Base-by-base conservation (phyloP, 2,888 invertebrate species). In the Blera fallax region DNA sequence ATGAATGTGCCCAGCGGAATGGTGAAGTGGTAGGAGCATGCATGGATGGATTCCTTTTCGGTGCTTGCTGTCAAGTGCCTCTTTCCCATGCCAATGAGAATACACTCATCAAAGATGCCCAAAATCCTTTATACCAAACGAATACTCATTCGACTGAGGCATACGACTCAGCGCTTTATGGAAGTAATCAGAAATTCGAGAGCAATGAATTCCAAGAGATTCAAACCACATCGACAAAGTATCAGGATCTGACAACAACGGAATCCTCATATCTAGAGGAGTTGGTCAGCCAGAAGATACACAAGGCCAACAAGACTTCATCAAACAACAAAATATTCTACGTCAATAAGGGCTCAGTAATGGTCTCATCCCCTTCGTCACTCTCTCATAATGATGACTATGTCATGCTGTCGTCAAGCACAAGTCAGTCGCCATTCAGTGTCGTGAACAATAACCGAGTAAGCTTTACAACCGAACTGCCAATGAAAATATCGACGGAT, bases 11-110 rank as follows among this genome's bases (percentile, higher is more conserved):
- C 0, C 95, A 95, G 88, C 93, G 96, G 85, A 95, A 94, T 0
- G 98, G 98, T 0, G 95, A 96, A 90, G 96, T 97, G 87, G 96
- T 98, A 0, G 97, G 97, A 0, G 96, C 97, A 0, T 98, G 98
- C 90, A 97, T 97, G 95, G 97, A 98, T 89, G 97, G 98, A 65
- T 92, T 92, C 62, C 88, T 92, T 3, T 97, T 97, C 89, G 98
- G 98, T 1, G 97, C 98, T 0, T 98, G 98, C 91, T 98, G 98
- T 90, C 95, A 96, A 89, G 93, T 97, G 27, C 94, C 94, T 87
- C 92, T 92, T 89, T 93, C 92, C 21, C 92, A 93, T 52, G 91
- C 92, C 50, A 81, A 90, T 70, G 90, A 91, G 77, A 91, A 91
- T 91, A 88, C 93, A 14, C 87, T 91, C 73, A 90, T 92, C 77